These are phyloP conservation scores for Nyctibius grandis DNA, from an alignment of 2,797 vertebrate genomes.

Conservation along the genomic window DNA sequence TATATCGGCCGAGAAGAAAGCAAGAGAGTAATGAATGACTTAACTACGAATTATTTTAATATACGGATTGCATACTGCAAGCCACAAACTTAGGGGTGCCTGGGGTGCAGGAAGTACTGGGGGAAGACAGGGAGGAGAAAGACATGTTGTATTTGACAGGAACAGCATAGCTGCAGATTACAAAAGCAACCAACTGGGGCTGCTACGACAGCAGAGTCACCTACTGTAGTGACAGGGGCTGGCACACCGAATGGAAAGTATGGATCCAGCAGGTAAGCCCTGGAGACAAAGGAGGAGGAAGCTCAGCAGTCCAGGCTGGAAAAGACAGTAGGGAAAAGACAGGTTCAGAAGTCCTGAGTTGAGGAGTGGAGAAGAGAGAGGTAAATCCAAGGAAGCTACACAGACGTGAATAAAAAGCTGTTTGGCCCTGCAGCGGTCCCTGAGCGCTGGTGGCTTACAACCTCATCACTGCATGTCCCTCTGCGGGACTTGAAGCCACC, in stretches of 20 bases:
- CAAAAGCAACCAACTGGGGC: background rate
- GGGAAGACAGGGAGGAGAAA: background rate
- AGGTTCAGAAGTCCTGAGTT: background rate
- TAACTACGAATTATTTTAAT: slow-evolving; percentile 32
- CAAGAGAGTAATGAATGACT: slow-evolving; percentile 4
- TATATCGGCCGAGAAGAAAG: background rate
- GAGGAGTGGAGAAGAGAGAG: background rate
- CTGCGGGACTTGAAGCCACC: background rate
- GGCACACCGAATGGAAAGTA: background rate
- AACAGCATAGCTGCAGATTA: background rate
- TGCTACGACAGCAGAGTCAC: background rate
- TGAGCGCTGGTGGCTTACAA: rapidly evolving
- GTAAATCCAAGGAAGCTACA: background rate
- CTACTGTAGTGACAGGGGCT: background rate
- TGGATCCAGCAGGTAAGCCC: background rate
- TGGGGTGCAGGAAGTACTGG: background rate
- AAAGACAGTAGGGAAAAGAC: background rate
- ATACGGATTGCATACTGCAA: background rate
- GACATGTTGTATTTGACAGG: background rate
- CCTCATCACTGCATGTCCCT: rapidly evolving
- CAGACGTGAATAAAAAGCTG: background rate
- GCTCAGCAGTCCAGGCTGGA: background rate
- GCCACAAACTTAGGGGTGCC: background rate
- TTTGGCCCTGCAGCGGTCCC: background rate
- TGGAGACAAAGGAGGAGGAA: background rate